Percentiles rank a stretch among this genome's conserved stretches.
phyloP scores from a whole-genome alignment of 2,888 invertebrate species.

The Ypsolopha sequella region DNA sequence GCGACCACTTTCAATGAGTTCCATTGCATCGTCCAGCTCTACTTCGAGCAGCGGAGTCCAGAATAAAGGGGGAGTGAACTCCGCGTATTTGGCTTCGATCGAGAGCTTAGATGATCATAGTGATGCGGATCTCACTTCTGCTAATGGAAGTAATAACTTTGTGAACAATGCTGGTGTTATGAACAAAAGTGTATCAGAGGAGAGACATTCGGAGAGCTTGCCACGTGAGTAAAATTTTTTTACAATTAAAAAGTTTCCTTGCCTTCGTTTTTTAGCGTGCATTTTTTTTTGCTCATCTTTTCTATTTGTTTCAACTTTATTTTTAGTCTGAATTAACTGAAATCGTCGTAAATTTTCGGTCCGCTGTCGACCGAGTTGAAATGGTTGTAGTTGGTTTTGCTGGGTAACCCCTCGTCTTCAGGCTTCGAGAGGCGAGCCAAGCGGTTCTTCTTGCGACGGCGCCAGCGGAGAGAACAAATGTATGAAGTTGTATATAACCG shows the following conservation, averaged over 20 bases:
- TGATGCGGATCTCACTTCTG: slow-evolving; percentile 73
- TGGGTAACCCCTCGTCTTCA: no score
- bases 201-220: slow-evolving; percentile 35
- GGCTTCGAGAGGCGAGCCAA: no score
- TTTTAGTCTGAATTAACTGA: no score
- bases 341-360: no score
- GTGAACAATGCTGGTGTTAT: slow-evolving; percentile 49
- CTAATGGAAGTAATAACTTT: slow-evolving; percentile 55
- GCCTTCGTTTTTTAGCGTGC: no score
- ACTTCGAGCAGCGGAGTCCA: slow-evolving; percentile 73
- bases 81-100: slow-evolving; percentile 87
- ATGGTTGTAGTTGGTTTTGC: no score
- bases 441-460: no score
- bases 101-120: slow-evolving; percentile 89
- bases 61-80: slow-evolving; percentile 75
- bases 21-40: slow-evolving; percentile 81
- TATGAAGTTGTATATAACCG: no score
- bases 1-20: slow-evolving; percentile 81
- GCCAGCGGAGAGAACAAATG: no score
- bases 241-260: not conserved
- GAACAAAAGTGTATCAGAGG: slow-evolving; percentile 39
- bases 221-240: slow-evolving; percentile 36
- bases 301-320: no score
- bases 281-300: no score
- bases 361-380: no score